Conservation (phyloP, 2,113 vertebrate genomes). For the Azemiops feae region DNA sequence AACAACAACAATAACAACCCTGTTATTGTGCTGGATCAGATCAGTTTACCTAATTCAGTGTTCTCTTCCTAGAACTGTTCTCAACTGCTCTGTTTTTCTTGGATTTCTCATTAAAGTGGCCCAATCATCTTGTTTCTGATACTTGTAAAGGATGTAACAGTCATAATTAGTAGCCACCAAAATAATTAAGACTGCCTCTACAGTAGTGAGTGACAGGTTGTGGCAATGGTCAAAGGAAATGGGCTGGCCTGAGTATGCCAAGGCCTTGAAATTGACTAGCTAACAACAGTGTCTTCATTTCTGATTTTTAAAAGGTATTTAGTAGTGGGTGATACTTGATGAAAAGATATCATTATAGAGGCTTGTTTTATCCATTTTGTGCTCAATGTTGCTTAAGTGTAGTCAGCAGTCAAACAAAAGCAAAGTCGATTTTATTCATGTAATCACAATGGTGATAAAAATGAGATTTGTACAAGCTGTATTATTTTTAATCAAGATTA, state of each 20-base stretch:
- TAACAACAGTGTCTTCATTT: not conserved
- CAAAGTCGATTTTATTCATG: not conserved
- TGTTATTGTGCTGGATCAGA: not conserved
- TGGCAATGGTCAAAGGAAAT: not conserved
- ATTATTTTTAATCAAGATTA: not conserved
- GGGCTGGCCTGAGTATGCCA: not conserved
- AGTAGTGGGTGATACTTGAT: not conserved
- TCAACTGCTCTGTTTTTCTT: not conserved
- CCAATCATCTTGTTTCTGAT: not conserved
- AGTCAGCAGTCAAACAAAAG: not conserved
- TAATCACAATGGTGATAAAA: not conserved
- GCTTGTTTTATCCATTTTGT: not conserved
- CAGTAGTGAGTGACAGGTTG: not conserved
- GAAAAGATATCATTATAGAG: not conserved
- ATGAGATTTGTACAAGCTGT: not conserved
- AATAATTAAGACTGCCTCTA: not conserved
- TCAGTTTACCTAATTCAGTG: not conserved
- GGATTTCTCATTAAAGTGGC: not conserved
- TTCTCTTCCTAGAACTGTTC: not conserved
- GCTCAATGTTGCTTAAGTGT: not conserved
- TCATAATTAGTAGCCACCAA: not conserved
- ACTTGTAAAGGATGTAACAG: not conserved
- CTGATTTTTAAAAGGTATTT: not conserved
- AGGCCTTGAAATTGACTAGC: not conserved
- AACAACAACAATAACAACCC: not conserved